A percentile compares a stretch with the other conserved stretches of the same genome.
These are phyloP conservation scores for Neosilurus hyrtlii DNA, from an alignment of 2,797 vertebrate genomes.

Conservation along the genomic window DNA sequence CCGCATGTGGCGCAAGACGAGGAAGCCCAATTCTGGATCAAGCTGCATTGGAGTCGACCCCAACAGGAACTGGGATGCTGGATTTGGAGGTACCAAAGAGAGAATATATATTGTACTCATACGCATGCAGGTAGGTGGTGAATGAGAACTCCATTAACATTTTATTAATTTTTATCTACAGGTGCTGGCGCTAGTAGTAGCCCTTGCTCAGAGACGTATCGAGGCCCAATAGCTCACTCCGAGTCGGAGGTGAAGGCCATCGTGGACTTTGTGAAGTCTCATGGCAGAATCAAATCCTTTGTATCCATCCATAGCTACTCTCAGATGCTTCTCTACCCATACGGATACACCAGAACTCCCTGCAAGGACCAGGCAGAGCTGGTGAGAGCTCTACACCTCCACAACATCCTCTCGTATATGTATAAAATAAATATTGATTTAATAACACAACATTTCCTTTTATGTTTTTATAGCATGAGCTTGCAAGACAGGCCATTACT, in stretches of 20 bases:
- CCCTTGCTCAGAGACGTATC: conserved; percentile 84
- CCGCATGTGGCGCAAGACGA: conserved; percentile 96
- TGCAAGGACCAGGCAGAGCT: conserved; percentile 73
- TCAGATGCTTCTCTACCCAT: conserved; percentile 92
- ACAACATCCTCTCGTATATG: too few species aligned
- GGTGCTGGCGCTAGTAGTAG: conserved; percentile 77
- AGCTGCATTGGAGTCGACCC: conserved; percentile 84
- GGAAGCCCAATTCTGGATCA: conserved; percentile 71
- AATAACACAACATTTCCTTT: background rate
- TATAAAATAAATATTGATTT: background rate
- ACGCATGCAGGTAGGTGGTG: too few species aligned
- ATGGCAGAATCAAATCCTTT: conserved; percentile 88
- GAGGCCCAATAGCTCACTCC: conserved; percentile 78
- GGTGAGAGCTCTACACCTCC: conserved; percentile 67
- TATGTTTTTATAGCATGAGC: conserved; percentile 67
- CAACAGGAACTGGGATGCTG: conserved; percentile 93
- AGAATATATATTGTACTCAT: too few species aligned
- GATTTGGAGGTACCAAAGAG: conserved; percentile 80
- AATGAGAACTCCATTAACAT: too few species aligned
- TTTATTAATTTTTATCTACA: conserved; percentile 50
- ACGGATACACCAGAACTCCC: conserved; percentile 76
- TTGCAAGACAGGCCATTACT: conserved; percentile 74
- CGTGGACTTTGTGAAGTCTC: conserved; percentile 85
- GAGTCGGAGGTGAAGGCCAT: conserved; percentile 90
- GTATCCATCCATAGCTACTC: conserved; percentile 94